Conservation (phyloP, 1,140 invertebrate species). For the Drosophila truncata region DNA sequence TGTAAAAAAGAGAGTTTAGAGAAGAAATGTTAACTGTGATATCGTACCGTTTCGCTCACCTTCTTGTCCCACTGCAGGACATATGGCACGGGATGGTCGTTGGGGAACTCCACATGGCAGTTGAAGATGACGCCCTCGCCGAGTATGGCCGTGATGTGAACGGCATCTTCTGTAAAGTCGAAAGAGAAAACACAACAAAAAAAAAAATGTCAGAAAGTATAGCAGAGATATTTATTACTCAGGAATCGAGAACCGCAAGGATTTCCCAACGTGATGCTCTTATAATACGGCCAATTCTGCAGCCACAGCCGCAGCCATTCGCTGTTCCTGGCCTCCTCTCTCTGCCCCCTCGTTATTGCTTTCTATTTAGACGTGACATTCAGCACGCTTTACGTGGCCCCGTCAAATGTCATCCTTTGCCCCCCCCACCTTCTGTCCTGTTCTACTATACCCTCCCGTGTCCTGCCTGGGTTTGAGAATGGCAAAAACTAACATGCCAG, state of each 20-base stretch:
- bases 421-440: neutral
- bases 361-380: slow-evolving; percentile 71
- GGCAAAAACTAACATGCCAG: slow-evolving; percentile 15
- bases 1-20: slow-evolving; percentile 88
- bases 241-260: slow-evolving; percentile 11
- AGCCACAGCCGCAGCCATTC: slow-evolving; percentile 39
- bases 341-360: slow-evolving; percentile 21
- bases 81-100: slow-evolving; percentile 97
- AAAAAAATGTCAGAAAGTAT: neutral
- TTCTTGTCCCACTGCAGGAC: slow-evolving; percentile 99
- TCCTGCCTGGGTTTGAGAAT: neutral
- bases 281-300: slow-evolving; percentile 61
- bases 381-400: slow-evolving; percentile 65
- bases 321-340: neutral
- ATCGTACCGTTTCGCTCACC: slow-evolving; percentile 97
- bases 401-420: slow-evolving; percentile 41
- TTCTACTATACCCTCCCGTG: neutral
- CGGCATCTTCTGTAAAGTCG: slow-evolving; percentile 91
- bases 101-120: slow-evolving; percentile 97
- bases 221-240: neutral
- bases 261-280: slow-evolving; percentile 42
- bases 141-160: slow-evolving; percentile 97
- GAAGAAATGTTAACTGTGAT: slow-evolving; percentile 87
- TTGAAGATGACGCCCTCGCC: slow-evolving; percentile 98
- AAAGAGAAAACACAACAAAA: too few species aligned